A percentile compares a stretch with the other conserved stretches of the same genome.
Evolutionary conservation across 2,113 vertebrate genomes (phyloP).

Genomic region (Oreotrochilus melanogaster): DNA sequence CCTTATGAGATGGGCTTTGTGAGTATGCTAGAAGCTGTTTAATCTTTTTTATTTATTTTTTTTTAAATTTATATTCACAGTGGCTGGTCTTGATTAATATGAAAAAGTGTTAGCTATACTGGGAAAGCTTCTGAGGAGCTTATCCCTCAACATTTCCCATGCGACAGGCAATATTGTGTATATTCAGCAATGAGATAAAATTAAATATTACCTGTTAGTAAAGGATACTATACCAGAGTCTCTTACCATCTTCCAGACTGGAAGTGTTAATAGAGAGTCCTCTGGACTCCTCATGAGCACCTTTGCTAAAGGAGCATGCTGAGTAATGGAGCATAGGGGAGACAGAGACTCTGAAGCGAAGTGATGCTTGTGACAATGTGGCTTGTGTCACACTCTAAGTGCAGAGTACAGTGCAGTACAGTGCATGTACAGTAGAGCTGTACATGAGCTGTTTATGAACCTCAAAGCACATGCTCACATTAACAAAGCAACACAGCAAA

Average conservation of each 20-base stretch:
- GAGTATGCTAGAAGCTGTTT: neutral
- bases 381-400: rapidly evolving
- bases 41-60: neutral
- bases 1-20: neutral
- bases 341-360: neutral
- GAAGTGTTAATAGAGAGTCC: neutral
- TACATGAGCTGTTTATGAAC: neutral
- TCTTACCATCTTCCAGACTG: neutral
- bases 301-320: neutral
- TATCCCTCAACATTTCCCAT: neutral
- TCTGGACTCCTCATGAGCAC: neutral
- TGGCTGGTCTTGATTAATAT: neutral
- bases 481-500: neutral
- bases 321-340: neutral
- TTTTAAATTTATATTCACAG: neutral
- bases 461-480: neutral
- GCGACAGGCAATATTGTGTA: neutral
- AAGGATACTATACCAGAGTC: neutral
- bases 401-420: neutral
- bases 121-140: neutral
- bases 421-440: neutral
- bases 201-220: neutral
- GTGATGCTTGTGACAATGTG: rapidly evolving
- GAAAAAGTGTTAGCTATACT: neutral
- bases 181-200: neutral